A percentile compares a stretch with the other conserved stretches of the same genome.
Conservation (phyloP, 2,888 invertebrate genomes). For the Andricus curvator region DNA sequence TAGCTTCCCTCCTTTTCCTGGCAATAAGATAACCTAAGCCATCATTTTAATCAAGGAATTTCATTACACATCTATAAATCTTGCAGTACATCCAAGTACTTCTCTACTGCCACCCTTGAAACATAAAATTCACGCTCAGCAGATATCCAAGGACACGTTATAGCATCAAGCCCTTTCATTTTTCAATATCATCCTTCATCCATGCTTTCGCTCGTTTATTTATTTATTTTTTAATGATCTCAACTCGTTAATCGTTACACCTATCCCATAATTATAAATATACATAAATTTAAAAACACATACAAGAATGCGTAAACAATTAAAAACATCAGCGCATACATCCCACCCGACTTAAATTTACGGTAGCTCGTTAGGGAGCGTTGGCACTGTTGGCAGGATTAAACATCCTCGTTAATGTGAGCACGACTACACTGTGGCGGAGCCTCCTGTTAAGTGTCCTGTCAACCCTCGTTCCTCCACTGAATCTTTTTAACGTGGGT, state of each 20-base stretch:
- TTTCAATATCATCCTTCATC: slow-evolving; percentile 19
- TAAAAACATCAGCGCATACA: neutral
- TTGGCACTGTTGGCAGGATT: slow-evolving; percentile 29
- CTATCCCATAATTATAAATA: slow-evolving; percentile 1
- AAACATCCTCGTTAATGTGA: slow-evolving; percentile 26
- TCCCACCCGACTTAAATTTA: neutral
- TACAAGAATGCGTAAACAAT: neutral
- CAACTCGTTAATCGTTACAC: slow-evolving; percentile 29
- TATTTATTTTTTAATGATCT: slow-evolving; percentile 5
- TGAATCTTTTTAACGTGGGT: slow-evolving; percentile 34
- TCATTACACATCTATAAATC: neutral
- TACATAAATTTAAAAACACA: slow-evolving; percentile 15
- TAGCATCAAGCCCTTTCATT: neutral
- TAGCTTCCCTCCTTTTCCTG: neutral
- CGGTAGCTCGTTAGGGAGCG: slow-evolving; percentile 21
- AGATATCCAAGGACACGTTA: neutral
- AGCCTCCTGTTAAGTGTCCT: slow-evolving; percentile 14
- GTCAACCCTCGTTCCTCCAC: slow-evolving; percentile 37
- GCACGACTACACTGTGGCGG: neutral
- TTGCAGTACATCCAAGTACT: neutral
- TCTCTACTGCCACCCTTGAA: neutral
- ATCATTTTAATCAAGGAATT: neutral
- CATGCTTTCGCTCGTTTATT: neutral
- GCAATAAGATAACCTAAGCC: neutral
- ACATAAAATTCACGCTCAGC: slow-evolving; percentile 21